Conservation (phyloP, 1,140 invertebrate species). For the Macrobrachium rosenbergii region DNA sequence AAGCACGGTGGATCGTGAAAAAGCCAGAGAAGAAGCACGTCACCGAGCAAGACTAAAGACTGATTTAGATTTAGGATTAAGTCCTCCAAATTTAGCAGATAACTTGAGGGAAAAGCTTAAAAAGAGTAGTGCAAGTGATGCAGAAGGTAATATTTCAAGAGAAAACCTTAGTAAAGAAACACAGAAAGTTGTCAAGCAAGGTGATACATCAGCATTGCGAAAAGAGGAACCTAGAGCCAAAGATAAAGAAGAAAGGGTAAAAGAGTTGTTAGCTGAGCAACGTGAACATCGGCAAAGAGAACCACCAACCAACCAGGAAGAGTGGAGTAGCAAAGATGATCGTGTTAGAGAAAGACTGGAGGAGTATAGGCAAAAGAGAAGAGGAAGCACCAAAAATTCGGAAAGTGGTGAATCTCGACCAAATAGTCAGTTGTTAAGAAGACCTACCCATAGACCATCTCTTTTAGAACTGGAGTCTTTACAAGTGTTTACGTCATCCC, state of each 20-base stretch:
- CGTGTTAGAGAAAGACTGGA: conserved; percentile 58
- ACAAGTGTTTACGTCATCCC: conserved; percentile 58
- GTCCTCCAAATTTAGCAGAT: conserved; percentile 79
- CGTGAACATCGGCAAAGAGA: conserved; percentile 47
- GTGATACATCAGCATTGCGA: neutral
- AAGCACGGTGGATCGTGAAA: conserved; percentile 74
- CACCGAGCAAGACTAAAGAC: conserved; percentile 79
- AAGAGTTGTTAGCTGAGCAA: conserved; percentile 60
- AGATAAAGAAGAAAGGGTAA: conserved; percentile 69
- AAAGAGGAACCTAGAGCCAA: conserved; percentile 70
- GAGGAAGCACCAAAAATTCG: conserved; percentile 22
- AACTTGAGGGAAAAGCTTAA: conserved; percentile 50
- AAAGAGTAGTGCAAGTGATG: conserved; percentile 34
- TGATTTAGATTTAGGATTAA: conserved; percentile 81
- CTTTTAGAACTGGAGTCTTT: conserved; percentile 64
- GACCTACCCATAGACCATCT: conserved; percentile 53
- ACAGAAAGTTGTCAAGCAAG: neutral
- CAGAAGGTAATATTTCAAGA: conserved; percentile 9
- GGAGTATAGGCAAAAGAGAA: conserved; percentile 61
- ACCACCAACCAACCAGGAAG: neutral
- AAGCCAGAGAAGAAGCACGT: conserved; percentile 76
- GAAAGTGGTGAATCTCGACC: conserved; percentile 31
- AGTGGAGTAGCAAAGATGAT: conserved; percentile 43
- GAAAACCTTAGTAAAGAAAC: neutral
- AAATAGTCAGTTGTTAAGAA: conserved; percentile 35